Percentiles rank a stretch among this genome's conserved stretches.
phyloP scores from a whole-genome alignment of 2,113 vertebrate genomes.

The Mugil cephalus region DNA sequence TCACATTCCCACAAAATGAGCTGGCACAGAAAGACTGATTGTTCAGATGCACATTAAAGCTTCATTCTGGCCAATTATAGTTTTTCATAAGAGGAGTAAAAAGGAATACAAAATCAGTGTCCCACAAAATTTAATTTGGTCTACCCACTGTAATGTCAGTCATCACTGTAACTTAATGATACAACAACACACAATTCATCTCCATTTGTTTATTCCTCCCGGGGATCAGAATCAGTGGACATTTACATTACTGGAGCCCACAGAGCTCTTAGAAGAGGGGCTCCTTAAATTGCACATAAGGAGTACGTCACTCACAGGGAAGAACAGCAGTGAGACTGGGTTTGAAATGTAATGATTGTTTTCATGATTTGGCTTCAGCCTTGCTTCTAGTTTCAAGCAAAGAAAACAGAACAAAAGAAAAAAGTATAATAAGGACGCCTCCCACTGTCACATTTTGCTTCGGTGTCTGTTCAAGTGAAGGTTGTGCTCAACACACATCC shows the following conservation, averaged over 20 bases:
- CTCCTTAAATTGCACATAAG: slow-evolving; percentile 35
- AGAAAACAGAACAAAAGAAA: slow-evolving; percentile 24
- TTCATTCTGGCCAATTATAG: slow-evolving; percentile 44
- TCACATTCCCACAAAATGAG: slow-evolving; percentile 30
- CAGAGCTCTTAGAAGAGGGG: slow-evolving; percentile 24
- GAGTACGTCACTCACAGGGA: slow-evolving; percentile 39
- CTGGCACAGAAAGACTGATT: slow-evolving; percentile 22
- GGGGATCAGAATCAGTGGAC: slow-evolving; percentile 42
- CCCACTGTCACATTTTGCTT: slow-evolving; percentile 37
- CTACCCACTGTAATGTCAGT: slow-evolving; percentile 46
- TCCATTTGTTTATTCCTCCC: slow-evolving; percentile 66
- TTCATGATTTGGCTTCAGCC: slow-evolving; percentile 38
- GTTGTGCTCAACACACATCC: slow-evolving; percentile 29
- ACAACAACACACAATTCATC: slow-evolving; percentile 66
- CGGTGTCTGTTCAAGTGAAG: slow-evolving; percentile 49
- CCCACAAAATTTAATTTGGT: slow-evolving; percentile 53
- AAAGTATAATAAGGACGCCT: slow-evolving; percentile 13
- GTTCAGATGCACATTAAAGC: slow-evolving; percentile 40
- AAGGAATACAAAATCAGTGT: slow-evolving; percentile 44
- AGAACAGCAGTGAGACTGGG: not conserved
- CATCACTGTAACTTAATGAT: slow-evolving; percentile 69
- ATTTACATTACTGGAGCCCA: slow-evolving; percentile 49
- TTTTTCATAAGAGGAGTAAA: slow-evolving; percentile 24
- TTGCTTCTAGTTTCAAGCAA: slow-evolving; percentile 32
- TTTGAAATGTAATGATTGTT: slow-evolving; percentile 31